Evolutionary conservation across 2,797 vertebrate species (phyloP), one percentile per base, ranked within the genome.

Genomic region (Sciurus carolinensis): DNA sequence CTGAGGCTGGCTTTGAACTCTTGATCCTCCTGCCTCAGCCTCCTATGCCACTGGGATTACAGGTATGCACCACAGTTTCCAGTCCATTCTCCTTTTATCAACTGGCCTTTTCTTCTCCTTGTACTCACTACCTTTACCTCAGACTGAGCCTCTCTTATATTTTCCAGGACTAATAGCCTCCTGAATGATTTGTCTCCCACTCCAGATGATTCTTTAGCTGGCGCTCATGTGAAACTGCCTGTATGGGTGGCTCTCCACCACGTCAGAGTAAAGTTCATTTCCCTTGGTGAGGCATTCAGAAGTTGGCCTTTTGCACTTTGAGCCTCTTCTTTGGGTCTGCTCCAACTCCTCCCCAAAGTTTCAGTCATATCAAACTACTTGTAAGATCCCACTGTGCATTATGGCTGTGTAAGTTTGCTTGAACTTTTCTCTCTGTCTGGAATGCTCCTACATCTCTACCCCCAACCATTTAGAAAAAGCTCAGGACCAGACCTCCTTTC

Each of bases 241-340:
- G n/a, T 75, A 81, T 75, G 6, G 26, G 18, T 64, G 30, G 15
- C 36, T 95, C 26, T 82, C 39, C 64, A 66, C 79, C 91, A 57
- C 26, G 47, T 91, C n/a, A 73, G 42, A 36, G 50, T 81, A 54
- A 96, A 91, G 76, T 96, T 87, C 66, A 72, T 26, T 87, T 87
- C 84, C 47, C 59, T 77, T 77, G 59, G 52, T 3, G 47, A 95
- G 62, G 24, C 54, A 72, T 76, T 86, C 62, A 75, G 47, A 64
- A 69, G n/a, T 26, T 86, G 52, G 66, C 36, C 69, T 82, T 97
- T 90, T 83, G 67, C 30, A 71, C 79, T 90, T 95, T 91, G 54
- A 87, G 90, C 79, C 42, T 94, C 47, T 26, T 79, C 47, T 90
- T 88, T 86, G 73, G 28, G 36, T 69, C 77, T 91, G 76, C 12